Evolutionary conservation across 2,888 invertebrate genomes (phyloP).

Genomic region (Caenorhabditis drosophilae): DNA sequence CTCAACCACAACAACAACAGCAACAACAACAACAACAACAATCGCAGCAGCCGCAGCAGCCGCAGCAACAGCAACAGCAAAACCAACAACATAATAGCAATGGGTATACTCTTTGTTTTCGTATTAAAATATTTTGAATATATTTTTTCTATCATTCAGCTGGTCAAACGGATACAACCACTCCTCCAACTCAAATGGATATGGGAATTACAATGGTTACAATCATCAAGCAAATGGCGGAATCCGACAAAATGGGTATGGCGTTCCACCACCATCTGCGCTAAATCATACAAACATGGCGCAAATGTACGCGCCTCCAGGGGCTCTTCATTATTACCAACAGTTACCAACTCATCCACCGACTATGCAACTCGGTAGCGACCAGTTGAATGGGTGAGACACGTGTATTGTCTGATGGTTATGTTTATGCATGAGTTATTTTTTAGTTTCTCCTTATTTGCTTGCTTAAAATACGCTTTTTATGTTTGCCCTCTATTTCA

Average conservation of each 20-base stretch:
- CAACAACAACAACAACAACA: no score
- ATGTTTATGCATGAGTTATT: conserved; percentile 20
- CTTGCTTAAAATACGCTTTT: conserved; percentile 6
- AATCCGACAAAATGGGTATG: conserved; percentile 27
- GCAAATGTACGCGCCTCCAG: conserved; percentile 24
- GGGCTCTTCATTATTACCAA: conserved; percentile 13
- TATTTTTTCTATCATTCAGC: not conserved
- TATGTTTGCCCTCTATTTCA: not conserved
- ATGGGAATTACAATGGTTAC: not conserved
- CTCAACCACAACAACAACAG: no score
- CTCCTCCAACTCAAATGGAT: not conserved
- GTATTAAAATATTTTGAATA: not conserved
- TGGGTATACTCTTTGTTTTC: not conserved
- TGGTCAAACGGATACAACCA: not conserved
- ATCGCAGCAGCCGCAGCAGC: no score
- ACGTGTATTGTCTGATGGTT: conserved; percentile 9
- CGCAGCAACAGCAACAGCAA: conserved; percentile 17
- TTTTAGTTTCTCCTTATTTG: not conserved
- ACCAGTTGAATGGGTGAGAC: conserved; percentile 35
- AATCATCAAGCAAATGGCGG: conserved; percentile 1
- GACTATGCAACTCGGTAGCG: not conserved
- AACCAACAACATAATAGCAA: conserved; percentile 10
- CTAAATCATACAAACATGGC: no score
- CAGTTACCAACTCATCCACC: conserved; percentile 8
- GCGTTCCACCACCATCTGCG: conserved; percentile 18